These are phyloP conservation scores for Furnarius figulus DNA, from an alignment of 2,113 vertebrate species.

Conservation along the genomic window DNA sequence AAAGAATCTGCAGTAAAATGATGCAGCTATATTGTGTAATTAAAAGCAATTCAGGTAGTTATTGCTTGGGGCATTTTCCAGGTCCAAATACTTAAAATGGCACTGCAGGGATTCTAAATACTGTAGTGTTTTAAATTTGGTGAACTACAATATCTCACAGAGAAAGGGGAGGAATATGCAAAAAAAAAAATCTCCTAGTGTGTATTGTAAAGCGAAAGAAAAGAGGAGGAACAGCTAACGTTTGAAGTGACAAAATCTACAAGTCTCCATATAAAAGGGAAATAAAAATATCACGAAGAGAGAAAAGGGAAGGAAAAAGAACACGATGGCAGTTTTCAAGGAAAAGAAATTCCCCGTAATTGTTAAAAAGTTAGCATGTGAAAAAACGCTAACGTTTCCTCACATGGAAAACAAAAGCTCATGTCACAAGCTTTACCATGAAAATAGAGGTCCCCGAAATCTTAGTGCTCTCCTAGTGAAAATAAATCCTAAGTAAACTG, in stretches of 20 bases:
- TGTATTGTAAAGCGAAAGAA: conserved; percentile 73
- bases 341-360: conserved; percentile 48
- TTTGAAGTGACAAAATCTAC: conserved; percentile 73
- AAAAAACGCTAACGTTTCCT: conserved; percentile 4
- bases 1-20: conserved; percentile 89
- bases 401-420: conserved; percentile 19
- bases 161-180: conserved; percentile 77
- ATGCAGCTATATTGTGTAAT: conserved; percentile 88
- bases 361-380: conserved; percentile 26
- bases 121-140: conserved; percentile 83
- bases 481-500: conserved; percentile 12
- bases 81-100: conserved; percentile 82
- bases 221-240: conserved; percentile 68
- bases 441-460: conserved; percentile 12
- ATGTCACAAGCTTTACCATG: not conserved
- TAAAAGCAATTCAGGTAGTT: conserved; percentile 93
- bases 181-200: conserved; percentile 56
- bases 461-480: not conserved
- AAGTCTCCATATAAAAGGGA: conserved; percentile 68
- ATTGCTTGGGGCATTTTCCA: conserved; percentile 83
- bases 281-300: conserved; percentile 75
- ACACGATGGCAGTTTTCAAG: conserved; percentile 49
- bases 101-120: conserved; percentile 79
- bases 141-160: conserved; percentile 77
- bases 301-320: conserved; percentile 42